A percentile compares a stretch with the other conserved stretches of the same genome.
Evolutionary conservation across 2,888 invertebrate genomes (phyloP).

Genomic region (Eurytoma californica): DNA sequence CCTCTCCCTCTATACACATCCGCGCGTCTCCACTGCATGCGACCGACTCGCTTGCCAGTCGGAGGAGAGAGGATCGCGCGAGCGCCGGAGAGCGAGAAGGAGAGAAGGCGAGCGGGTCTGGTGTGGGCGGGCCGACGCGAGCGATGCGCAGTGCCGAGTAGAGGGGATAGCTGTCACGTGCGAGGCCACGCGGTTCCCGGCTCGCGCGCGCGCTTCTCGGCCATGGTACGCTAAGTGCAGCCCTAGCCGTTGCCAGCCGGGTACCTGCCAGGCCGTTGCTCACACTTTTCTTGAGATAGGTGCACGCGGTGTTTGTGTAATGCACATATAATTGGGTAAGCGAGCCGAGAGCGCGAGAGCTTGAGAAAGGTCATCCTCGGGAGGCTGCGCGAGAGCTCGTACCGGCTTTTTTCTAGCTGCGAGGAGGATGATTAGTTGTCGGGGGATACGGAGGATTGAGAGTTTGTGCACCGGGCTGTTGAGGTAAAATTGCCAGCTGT

Average conservation of each 20-base stretch:
- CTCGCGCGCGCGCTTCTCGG: not conserved
- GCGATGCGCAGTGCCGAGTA: constrained; percentile 38
- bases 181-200: constrained; percentile 51
- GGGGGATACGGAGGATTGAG: not conserved
- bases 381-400: not conserved
- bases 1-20: constrained; percentile 22
- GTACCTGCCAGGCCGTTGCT: not conserved
- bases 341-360: constrained; percentile 8
- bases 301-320: constrained; percentile 4
- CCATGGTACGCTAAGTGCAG: no score
- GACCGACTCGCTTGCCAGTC: constrained; percentile 29
- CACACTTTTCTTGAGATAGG: not conserved
- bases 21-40: constrained; percentile 41
- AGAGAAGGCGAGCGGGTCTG: not conserved
- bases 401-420: not conserved
- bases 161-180: constrained; percentile 55
- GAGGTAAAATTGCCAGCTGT: not conserved
- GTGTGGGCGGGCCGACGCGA: constrained; percentile 53
- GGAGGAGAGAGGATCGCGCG: constrained; percentile 20
- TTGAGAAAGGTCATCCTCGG: constrained; percentile 30
- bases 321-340: constrained; percentile 11
- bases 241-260: no score
- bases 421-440: constrained; percentile 1
- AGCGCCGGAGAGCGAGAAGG: not conserved
- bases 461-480: not conserved